Evolutionary conservation across 2,113 vertebrate genomes (phyloP).

Genomic region (Donacobius atricapilla): DNA sequence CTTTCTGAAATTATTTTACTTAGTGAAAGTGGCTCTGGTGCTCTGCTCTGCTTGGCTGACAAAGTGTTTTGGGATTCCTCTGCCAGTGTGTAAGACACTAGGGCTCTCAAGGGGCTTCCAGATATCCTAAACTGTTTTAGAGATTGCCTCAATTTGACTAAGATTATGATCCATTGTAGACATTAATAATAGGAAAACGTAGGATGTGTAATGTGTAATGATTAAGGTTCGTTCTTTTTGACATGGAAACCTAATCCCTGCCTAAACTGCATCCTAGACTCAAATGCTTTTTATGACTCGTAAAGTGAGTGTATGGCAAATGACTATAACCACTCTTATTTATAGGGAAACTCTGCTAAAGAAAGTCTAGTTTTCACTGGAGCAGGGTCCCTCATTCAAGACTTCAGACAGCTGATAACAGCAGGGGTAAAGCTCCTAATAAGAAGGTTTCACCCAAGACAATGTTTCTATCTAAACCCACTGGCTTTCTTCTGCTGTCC

Average conservation of each 20-base stretch:
- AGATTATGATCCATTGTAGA: background rate
- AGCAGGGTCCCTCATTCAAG: background rate
- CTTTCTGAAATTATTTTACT: background rate
- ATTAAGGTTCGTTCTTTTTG: background rate
- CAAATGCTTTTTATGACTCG: background rate
- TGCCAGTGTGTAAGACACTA: background rate
- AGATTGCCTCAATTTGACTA: background rate
- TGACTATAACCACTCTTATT: background rate
- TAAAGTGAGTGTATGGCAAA: background rate
- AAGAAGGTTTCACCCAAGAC: background rate
- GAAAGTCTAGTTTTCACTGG: background rate
- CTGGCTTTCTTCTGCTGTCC: background rate
- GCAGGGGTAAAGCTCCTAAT: background rate
- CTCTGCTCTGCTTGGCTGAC: slow-evolving; percentile 11
- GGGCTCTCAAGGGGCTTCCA: background rate
- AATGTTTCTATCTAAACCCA: background rate
- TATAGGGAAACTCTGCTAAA: background rate
- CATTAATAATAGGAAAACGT: background rate
- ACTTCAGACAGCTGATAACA: background rate
- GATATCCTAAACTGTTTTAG: background rate
- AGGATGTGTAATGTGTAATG: background rate
- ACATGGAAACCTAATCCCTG: background rate
- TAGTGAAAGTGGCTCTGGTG: background rate
- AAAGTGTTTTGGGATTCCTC: background rate
- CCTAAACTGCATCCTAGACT: background rate